phyloP scores from a whole-genome alignment of 2,888 invertebrate genomes.

The Melangyna quadrimaculata region DNA sequence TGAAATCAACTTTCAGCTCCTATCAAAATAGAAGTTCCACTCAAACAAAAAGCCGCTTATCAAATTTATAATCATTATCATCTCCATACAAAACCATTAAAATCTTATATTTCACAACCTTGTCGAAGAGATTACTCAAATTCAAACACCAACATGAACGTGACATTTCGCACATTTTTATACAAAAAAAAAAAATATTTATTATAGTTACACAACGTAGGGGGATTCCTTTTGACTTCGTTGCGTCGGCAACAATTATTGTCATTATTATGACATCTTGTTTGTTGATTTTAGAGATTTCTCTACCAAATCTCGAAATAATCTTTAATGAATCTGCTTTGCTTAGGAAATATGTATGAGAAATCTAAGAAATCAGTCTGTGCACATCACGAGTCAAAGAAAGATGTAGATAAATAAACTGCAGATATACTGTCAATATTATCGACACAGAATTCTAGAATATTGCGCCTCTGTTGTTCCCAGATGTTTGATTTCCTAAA shows the following conservation, averaged over 20 bases:
- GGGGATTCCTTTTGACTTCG: background rate
- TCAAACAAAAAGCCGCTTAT: conserved; percentile 8
- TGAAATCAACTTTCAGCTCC: too few species aligned
- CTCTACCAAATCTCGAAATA: conserved; percentile 28
- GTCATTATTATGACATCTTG: conserved; percentile 35
- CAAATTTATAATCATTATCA: background rate
- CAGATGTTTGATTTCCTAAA: conserved; percentile 38
- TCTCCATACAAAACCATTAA: background rate
- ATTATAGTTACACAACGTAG: background rate
- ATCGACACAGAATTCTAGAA: conserved; percentile 4
- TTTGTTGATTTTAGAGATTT: conserved; percentile 36
- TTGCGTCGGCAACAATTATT: background rate
- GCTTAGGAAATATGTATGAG: conserved; percentile 29
- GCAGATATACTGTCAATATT: conserved; percentile 15
- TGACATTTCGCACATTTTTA: conserved; percentile 24
- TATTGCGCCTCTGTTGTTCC: background rate
- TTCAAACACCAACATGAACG: conserved; percentile 12
- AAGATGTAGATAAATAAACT: background rate
- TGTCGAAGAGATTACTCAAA: background rate
- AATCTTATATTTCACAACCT: background rate
- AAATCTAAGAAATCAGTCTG: background rate
- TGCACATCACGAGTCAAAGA: background rate
- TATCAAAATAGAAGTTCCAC: background rate
- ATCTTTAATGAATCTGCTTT: conserved; percentile 47
- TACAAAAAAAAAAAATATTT: background rate